phyloP scores from a whole-genome alignment of 2,113 vertebrate genomes.

The Catharus fuscescens region DNA sequence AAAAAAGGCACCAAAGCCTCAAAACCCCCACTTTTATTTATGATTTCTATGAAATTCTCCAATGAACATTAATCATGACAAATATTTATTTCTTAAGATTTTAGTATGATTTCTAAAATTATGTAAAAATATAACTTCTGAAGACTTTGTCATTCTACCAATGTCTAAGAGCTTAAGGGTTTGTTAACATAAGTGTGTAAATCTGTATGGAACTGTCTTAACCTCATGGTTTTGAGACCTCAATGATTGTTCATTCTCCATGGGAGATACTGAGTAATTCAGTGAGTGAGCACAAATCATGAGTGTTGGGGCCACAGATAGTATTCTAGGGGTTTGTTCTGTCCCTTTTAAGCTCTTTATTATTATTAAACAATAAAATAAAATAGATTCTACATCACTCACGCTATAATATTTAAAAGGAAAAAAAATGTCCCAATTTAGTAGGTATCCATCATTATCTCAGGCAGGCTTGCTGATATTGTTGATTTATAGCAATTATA shows the following conservation, averaged over 20 bases:
- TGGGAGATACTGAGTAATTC: not conserved
- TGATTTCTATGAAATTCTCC: not conserved
- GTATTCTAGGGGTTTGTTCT: not conserved
- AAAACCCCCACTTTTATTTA: fast-evolving
- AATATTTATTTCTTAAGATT: not conserved
- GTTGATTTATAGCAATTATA: not conserved
- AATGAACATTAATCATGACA: not conserved
- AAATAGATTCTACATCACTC: not conserved
- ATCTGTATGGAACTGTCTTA: not conserved
- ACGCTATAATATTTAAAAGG: not conserved
- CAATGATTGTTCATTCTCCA: not conserved
- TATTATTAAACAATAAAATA: not conserved
- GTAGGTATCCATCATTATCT: not conserved
- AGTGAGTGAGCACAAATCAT: not conserved
- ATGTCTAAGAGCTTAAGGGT: not conserved
- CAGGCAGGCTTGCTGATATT: not conserved
- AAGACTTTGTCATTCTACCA: not conserved
- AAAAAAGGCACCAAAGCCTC: not conserved
- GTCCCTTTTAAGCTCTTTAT: not conserved
- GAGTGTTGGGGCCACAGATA: not conserved
- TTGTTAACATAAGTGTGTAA: not conserved
- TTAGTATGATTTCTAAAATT: not conserved
- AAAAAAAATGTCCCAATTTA: not conserved
- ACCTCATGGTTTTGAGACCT: not conserved
- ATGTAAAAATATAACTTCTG: not conserved